Conservation (phyloP, 2,797 vertebrate genomes). For the Thaleichthys pacificus region DNA sequence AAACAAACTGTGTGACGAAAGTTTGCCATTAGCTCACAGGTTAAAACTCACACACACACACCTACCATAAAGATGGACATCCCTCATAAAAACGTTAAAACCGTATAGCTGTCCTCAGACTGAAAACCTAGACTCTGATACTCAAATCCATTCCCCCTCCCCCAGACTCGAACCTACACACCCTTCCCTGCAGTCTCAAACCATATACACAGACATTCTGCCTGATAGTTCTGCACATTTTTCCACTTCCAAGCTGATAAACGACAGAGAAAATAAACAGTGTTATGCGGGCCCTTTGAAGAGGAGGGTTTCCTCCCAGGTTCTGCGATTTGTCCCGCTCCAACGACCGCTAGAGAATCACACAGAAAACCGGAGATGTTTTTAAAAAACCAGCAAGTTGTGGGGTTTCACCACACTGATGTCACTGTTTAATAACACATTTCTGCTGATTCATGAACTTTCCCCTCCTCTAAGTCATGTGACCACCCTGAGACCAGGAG, state of each 20-base stretch:
- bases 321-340: conserved; percentile 63
- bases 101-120: no score
- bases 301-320: conserved; percentile 31
- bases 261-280: conserved; percentile 50
- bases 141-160: no score
- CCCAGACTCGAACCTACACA: no score
- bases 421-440: conserved; percentile 63
- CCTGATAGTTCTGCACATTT: conserved; percentile 16
- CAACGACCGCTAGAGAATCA: conserved; percentile 57
- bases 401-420: conserved; percentile 61
- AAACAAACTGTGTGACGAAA: no score
- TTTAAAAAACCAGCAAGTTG: conserved; percentile 58
- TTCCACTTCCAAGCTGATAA: conserved; percentile 45
- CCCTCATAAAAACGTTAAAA: no score
- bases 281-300: conserved; percentile 19
- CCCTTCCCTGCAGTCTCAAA: no score
- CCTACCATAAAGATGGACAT: no score
- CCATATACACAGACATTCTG: no score
- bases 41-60: no score
- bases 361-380: conserved; percentile 52
- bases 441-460: conserved; percentile 62
- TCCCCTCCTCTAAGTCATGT: conserved; percentile 45
- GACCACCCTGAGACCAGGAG: conserved; percentile 39
- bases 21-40: no score
- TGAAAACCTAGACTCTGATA: no score